These are phyloP conservation scores for Acyrthosiphon pisum DNA, from an alignment of 1,140 invertebrate genomes.

Conservation along the genomic window DNA sequence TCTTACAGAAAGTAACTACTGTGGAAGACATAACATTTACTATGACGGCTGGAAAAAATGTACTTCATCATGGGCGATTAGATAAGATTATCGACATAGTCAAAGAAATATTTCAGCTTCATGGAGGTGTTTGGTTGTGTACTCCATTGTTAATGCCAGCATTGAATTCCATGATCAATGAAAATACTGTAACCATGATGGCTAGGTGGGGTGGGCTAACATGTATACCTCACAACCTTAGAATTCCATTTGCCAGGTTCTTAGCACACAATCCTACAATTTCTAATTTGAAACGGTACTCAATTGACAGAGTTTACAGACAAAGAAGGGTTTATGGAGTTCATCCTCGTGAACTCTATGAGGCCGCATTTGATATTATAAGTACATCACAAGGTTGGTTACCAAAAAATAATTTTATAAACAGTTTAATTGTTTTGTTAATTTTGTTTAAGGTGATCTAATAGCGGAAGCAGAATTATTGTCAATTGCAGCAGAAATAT, in stretches of 20 bases:
- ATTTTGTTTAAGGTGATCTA: constrained; percentile 67
- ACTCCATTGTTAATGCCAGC: constrained; percentile 81
- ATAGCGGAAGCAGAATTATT: constrained; percentile 87
- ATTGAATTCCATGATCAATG: constrained; percentile 68
- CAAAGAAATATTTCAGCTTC: constrained; percentile 75
- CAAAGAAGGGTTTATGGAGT: constrained; percentile 83
- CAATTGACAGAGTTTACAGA: constrained; percentile 84
- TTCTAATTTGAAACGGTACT: constrained; percentile 80
- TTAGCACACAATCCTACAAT: constrained; percentile 80
- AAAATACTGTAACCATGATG: constrained; percentile 80
- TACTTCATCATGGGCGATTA: constrained; percentile 53
- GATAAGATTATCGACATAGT: constrained; percentile 63
- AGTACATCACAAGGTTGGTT: constrained; percentile 62
- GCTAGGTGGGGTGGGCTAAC: constrained; percentile 68
- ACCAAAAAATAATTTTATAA: neutral
- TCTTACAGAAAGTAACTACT: constrained; percentile 67
- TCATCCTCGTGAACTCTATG: constrained; percentile 86
- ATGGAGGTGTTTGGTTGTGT: constrained; percentile 77
- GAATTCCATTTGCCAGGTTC: constrained; percentile 81
- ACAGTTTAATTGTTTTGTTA: neutral
- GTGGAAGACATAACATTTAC: constrained; percentile 80
- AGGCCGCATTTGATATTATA: constrained; percentile 94
- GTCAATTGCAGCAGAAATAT: constrained; percentile 78
- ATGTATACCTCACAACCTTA: constrained; percentile 63
- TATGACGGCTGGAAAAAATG: constrained; percentile 64